Evolutionary conservation across 2,797 vertebrate species (phyloP), one percentile per base, ranked within the genome.

Genomic region (Cyprinodon diabolis): DNA sequence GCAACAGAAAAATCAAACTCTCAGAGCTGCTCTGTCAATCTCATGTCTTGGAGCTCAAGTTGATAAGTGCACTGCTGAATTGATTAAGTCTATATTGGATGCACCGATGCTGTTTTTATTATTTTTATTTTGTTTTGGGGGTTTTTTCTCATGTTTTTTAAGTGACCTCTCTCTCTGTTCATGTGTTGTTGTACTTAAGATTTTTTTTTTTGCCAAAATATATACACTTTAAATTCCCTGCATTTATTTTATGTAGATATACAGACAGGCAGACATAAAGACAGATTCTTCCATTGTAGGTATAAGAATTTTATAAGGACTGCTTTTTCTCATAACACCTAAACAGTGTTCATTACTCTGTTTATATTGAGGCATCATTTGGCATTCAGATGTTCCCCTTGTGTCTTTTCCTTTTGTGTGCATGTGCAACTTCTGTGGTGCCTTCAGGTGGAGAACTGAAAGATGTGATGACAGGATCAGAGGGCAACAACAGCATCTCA

Each of bases 401-500:
- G 11, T 71, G 56, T 77, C 4, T 60, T 71, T 37, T 67, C 40
- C 30, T n/a, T 66, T 15, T 35, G 11, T 79, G 25, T 68, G 54
- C 40, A 19, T 13, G 25, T 60, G 23, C 35, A 48, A 49, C 51
- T 23, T 76, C 21, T 66, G 56, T 55, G 25, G 47, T 79, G 52
- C 71, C 74, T 81, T 63, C 87, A 98, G 97, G 97, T 83, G 94
- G 93, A 77, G 94, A 94, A 69, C 95, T 95, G 76, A 96, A 94
- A 5, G 97, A 97, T 78, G 96, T 97, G 83, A 96, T 98, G 93
- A 97, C 96, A 0, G 97, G 97, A 80, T 96, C 93, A 0, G 93
- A 94, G 65, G 91, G 96, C 78, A 91, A 91, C 91, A 97, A 97
- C 86, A 98, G 97, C 92, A 97, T 99, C 90, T 97, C 97, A 6